These are phyloP conservation scores for Sinodicranocentrus sp. DNA, from an alignment of 2,888 invertebrate genomes.

Conservation along the genomic window DNA sequence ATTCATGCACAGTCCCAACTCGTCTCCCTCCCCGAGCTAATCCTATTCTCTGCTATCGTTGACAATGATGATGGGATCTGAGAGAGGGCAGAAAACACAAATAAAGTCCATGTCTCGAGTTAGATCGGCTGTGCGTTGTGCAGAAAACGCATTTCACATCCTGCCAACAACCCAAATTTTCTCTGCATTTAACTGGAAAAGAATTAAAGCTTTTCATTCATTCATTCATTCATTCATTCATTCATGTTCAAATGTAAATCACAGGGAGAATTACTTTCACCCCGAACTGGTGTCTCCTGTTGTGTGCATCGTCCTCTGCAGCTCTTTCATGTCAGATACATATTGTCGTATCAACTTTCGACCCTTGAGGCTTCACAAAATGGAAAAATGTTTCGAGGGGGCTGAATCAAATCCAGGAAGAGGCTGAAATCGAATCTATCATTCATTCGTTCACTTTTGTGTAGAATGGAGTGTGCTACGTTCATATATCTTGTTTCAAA, in stretches of 20 bases:
- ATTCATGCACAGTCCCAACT: constrained; percentile 71
- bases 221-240: constrained; percentile 57
- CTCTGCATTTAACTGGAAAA: neutral
- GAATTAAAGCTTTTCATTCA: constrained; percentile 42
- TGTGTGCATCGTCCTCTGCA: neutral
- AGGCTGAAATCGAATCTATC: constrained; percentile 61
- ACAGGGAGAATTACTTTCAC: constrained; percentile 34
- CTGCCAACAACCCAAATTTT: neutral
- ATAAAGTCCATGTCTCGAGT: neutral
- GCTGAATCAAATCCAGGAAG: constrained; percentile 42
- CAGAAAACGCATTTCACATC: constrained; percentile 11
- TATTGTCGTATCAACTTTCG: constrained; percentile 63
- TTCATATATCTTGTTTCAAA: too few relatives aligned
- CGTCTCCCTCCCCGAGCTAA: constrained; percentile 30
- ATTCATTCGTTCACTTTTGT: constrained; percentile 59
- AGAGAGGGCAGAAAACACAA: neutral
- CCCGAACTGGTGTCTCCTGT: constrained; percentile 13
- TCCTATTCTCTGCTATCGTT: constrained; percentile 30
- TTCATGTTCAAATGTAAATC: constrained; percentile 7
- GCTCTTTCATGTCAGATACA: constrained; percentile 53
- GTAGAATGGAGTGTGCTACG: too few relatives aligned
- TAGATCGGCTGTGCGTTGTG: neutral
- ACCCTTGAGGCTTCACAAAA: constrained; percentile 40
- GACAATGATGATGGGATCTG: neutral
- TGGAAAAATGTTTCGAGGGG: constrained; percentile 22